These are phyloP conservation scores for Caradrina kadenii DNA, from an alignment of 2,888 invertebrate genomes.

Conservation along the genomic window DNA sequence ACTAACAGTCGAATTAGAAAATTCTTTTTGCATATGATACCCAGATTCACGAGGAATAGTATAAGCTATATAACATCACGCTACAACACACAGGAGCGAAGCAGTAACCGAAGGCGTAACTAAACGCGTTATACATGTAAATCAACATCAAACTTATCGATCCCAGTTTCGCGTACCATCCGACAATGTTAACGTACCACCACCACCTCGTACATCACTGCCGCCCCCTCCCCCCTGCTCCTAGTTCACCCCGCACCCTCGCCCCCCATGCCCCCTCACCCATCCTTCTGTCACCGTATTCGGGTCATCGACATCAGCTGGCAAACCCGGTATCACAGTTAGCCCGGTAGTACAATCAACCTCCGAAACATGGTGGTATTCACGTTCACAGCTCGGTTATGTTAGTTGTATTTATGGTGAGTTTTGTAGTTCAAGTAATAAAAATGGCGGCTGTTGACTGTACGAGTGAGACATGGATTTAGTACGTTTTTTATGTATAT, in stretches of 20 bases:
- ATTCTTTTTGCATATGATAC: too few relatives aligned
- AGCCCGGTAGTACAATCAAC: slow-evolving; percentile 19
- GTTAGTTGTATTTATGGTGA: background rate
- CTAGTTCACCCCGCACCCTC: slow-evolving; percentile 16
- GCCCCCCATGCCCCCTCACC: slow-evolving; percentile 37
- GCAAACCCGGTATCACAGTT: slow-evolving; percentile 20
- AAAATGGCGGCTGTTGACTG: background rate
- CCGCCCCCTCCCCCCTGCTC: slow-evolving; percentile 15
- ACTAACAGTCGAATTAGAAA: too few relatives aligned
- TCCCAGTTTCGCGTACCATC: slow-evolving; percentile 33
- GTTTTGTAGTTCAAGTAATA: background rate
- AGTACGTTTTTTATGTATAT: background rate
- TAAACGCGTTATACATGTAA: too few relatives aligned
- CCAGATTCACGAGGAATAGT: too few relatives aligned
- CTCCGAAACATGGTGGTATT: background rate
- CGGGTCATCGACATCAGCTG: slow-evolving; percentile 82
- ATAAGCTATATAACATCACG: too few relatives aligned
- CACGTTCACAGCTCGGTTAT: background rate
- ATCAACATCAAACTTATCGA: slow-evolving; percentile 14
- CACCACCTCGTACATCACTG: slow-evolving; percentile 54
- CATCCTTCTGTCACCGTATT: slow-evolving; percentile 63
- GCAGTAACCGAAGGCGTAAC: too few relatives aligned
- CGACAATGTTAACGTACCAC: slow-evolving; percentile 65
- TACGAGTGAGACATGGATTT: background rate
- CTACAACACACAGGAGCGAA: too few relatives aligned